phyloP scores from a whole-genome alignment of 1,140 invertebrate genomes.

The Protaetia brevitarsis region DNA sequence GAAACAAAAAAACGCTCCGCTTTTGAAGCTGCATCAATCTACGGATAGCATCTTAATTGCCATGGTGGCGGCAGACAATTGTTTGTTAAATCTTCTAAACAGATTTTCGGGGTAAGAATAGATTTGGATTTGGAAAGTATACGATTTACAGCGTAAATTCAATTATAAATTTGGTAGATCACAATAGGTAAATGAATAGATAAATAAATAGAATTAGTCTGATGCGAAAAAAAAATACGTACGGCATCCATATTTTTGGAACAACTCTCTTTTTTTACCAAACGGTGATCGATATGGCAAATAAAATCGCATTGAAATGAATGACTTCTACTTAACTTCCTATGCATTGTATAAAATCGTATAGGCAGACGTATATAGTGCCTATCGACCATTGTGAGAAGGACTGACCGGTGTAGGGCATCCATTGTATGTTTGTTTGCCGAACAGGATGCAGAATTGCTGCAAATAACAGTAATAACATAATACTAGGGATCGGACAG shows the following conservation, averaged over 20 bases:
- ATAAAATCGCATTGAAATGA: constrained; percentile 6
- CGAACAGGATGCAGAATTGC: constrained; percentile 44
- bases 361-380: constrained; percentile 21
- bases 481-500: constrained; percentile 41
- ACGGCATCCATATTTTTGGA: too few relatives aligned
- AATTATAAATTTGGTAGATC: too few relatives aligned
- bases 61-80: neutral
- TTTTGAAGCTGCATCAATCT: constrained; percentile 11
- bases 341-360: constrained; percentile 22
- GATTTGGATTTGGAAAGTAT: neutral
- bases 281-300: constrained; percentile 18
- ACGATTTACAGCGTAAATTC: too few relatives aligned
- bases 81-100: constrained; percentile 8
- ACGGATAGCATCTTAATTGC: constrained; percentile 11
- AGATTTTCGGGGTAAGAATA: neutral
- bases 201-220: too few relatives aligned
- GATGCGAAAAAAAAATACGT: neutral
- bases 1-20: neutral
- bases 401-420: constrained; percentile 41
- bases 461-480: constrained; percentile 44
- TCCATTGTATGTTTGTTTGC: constrained; percentile 41
- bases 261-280: too few relatives aligned
- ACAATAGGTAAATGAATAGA: too few relatives aligned
- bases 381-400: constrained; percentile 18
- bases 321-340: constrained; percentile 27